These are phyloP conservation scores for Apostichopus californicus DNA, from an alignment of 35 echinoderm and acorn worm genomes.

Conservation along the genomic window DNA sequence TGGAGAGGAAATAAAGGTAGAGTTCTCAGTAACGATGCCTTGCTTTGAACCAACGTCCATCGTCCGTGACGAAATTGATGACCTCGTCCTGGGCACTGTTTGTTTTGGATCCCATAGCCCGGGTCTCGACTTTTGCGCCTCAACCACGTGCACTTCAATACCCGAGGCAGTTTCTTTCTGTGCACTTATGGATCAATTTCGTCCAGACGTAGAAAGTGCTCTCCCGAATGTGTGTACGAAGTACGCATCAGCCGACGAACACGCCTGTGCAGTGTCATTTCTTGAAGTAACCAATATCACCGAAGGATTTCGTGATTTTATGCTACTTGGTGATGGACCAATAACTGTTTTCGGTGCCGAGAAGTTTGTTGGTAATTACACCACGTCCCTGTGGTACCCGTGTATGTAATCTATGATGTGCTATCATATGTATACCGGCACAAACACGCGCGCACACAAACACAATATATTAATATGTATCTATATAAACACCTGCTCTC, in stretches of 20 bases:
- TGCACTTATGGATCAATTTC: background rate
- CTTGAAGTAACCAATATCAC: background rate
- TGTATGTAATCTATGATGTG: no score
- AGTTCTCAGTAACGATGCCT: background rate
- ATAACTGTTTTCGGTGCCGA: no score
- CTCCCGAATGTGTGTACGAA: background rate
- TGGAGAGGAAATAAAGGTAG: background rate
- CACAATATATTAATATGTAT: no score
- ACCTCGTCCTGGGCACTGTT: background rate
- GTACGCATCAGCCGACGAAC: background rate
- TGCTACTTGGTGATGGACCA: background rate
- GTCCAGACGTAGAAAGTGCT: background rate
- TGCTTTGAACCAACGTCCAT: background rate
- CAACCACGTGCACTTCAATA: background rate
- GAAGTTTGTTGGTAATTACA: no score
- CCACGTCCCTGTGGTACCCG: no score
- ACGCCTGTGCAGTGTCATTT: background rate
- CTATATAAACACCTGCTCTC: no score
- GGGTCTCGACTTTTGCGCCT: background rate
- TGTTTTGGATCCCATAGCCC: background rate
- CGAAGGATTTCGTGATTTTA: background rate
- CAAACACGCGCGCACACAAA: no score
- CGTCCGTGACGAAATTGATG: background rate
- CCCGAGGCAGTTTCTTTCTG: background rate
- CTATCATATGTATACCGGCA: no score